phyloP scores from a whole-genome alignment of 2,797 vertebrate genomes.

The Acanthiza pusilla region DNA sequence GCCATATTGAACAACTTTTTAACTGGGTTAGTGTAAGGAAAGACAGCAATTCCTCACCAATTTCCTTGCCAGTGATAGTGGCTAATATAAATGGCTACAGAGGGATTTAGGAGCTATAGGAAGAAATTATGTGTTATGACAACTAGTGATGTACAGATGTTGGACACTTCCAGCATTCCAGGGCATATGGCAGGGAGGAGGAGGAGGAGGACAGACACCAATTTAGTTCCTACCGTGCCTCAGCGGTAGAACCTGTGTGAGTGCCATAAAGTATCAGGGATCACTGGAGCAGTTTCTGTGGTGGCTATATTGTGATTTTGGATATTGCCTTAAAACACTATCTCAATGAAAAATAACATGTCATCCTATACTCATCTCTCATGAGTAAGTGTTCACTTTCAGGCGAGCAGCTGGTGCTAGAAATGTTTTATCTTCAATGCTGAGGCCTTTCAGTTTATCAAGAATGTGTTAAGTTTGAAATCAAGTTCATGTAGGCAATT shows the following conservation, averaged over 20 bases:
- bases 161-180: not conserved
- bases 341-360: not conserved
- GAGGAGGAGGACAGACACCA: not conserved
- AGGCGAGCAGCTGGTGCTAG: conserved; percentile 11
- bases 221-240: not conserved
- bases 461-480: not conserved
- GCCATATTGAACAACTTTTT: not conserved
- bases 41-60: not conserved
- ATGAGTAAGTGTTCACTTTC: not conserved
- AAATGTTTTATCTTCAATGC: not conserved
- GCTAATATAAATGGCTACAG: not conserved
- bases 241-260: not conserved
- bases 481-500: not conserved
- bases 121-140: not conserved
- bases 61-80: not conserved
- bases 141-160: not conserved
- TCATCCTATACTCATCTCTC: not conserved
- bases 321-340: not conserved
- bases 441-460: not conserved
- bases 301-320: not conserved
- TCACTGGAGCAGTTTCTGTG: not conserved
- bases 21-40: not conserved
- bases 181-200: not conserved
- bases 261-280: not conserved
- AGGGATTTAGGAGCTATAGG: not conserved